Base-by-base conservation (phyloP, 2,888 invertebrate species). In the Xiphydria camelus region DNA sequence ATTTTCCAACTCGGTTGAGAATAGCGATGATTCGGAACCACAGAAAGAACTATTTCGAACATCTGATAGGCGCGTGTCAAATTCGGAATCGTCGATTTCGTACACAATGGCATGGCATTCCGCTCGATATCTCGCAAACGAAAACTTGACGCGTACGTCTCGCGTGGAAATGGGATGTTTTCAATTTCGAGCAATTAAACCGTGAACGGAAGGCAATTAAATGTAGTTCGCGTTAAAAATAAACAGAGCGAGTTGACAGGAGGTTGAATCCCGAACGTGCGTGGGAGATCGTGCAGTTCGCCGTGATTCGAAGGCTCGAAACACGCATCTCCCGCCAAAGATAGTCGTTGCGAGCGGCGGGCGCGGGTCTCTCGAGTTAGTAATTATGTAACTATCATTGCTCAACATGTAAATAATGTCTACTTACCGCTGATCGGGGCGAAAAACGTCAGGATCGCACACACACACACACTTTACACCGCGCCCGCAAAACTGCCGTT, bases 361-460 rank as follows among this genome's bases (percentile, higher is more conserved):
- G 2, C n/a, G 5, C 25, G 37, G 21, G 41, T 47, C 25, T 32
- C 32, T 34, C 18, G 54, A 47, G 51, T 57, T 33, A 26, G 22
- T 56, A 67, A 73, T 73, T 66, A 68, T 66, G 65, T 64, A 71
- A 73, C 64, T 62, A 59, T 62, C 66, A 59, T 63, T 59, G 60
- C 56, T 64, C 57, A 57, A 57, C 60, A 59, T 46, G 64, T 65
- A 68, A 71, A 70, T 70, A 73, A 68, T 66, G 53, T 50, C 61
- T 60, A 68, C 73, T 70, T 68, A 74, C 73, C 69, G 66, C 68
- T 71, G 64, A 66, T 62, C 66, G 59, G 64, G 62, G 63, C 60
- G 68, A 71, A 67, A 68, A 73, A 69, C 66, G 66, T 72, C 71
- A 65, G 64, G 64, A 66, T 62, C 67, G 56, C 62, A 55, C 65